Evolutionary conservation across 2,113 vertebrate species (phyloP), one percentile per base, ranked within the genome.

Genomic region (Rhinogobius similis): DNA sequence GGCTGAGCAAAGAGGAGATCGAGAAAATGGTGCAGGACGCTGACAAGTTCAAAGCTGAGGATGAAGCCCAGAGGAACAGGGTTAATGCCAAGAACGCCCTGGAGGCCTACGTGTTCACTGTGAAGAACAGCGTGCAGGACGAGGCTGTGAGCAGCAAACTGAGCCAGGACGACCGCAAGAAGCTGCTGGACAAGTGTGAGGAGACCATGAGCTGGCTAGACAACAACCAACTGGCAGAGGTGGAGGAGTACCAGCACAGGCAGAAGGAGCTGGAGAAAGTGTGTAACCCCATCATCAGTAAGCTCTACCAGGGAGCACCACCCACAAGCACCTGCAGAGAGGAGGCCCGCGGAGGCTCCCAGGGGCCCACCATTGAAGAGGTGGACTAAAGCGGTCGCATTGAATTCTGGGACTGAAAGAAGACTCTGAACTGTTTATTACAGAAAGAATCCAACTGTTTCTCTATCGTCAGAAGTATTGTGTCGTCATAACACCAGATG

Each of bases 1-100:
- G 53, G 12, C 53, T 56, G 24, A 56, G 53, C 53, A 56, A 29
- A 56, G 53, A 56, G 53, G 53, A 56, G 53, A 56, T 56, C 12
- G 53, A 56, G 53, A 56, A 56, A 26, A 56, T 56, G 53, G 53
- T 56, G 26, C 53, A 56, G 53, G 53, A 56, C 26, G 53, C 53
- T 0, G 53, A 56, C 12, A 56, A 27, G 24, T 56, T 56, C 53
- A 56, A 56, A 29, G 23, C 53, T 56, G 53, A 56, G 53, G 53
- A 56, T 23, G 53, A 56, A 56, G 53, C 24, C 26, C 53, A 56
- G 53, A 56, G 53, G 53, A 56, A 56, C 53, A 56, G 53, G 53
- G 26, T 56, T 13, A 56, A 26, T 26, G 53, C 53, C 53, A 56
- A 56, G 26, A 56, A 56, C 14, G 14, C 53, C 8, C 53, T 56